A percentile compares a stretch with the other conserved stretches of the same genome.
phyloP scores from a whole-genome alignment of 2,888 invertebrate genomes.

The Standfussiana lucernea region DNA sequence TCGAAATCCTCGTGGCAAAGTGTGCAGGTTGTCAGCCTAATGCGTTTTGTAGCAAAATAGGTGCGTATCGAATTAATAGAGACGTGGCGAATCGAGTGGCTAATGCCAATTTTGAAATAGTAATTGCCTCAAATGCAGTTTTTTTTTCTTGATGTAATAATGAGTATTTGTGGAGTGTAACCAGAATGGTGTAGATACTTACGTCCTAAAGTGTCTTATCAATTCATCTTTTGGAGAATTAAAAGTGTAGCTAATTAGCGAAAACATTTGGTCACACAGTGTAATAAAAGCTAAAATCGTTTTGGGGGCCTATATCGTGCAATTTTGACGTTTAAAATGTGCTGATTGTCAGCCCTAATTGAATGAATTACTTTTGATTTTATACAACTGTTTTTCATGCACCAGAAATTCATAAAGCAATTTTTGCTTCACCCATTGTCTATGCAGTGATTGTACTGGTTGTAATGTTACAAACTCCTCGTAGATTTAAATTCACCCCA shows the following conservation, averaged over 20 bases:
- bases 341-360: neutral
- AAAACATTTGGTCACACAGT: neutral
- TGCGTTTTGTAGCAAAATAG: conserved; percentile 44
- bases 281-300: neutral
- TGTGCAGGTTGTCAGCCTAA: conserved; percentile 57
- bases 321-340: neutral
- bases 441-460: neutral
- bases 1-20: conserved; percentile 80
- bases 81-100: conserved; percentile 48
- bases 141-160: neutral
- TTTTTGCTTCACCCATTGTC: neutral
- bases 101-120: conserved; percentile 50
- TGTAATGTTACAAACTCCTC: neutral
- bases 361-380: neutral
- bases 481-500: conserved; percentile 32
- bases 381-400: neutral
- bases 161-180: neutral
- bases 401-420: neutral
- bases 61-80: conserved; percentile 51
- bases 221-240: neutral
- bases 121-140: conserved; percentile 10
- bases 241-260: neutral
- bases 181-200: neutral
- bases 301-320: no score
- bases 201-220: neutral